phyloP scores from a whole-genome alignment of 1,140 invertebrate species.

The Homalodisca vitripennis region DNA sequence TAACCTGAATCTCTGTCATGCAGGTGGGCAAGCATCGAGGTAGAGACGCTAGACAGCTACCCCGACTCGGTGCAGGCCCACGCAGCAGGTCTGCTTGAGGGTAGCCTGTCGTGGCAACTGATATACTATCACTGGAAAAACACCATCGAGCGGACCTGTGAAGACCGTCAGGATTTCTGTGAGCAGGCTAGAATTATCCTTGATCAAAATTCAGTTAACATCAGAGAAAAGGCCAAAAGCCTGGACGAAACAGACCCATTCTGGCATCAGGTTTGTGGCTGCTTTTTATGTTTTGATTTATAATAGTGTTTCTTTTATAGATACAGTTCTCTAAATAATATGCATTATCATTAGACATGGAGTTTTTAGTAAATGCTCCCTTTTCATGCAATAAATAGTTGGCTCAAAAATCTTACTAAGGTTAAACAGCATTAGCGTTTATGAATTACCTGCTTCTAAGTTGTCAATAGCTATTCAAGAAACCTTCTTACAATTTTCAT shows the following conservation, averaged over 20 bases:
- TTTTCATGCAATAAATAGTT: too few relatives aligned
- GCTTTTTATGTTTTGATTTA: too few relatives aligned
- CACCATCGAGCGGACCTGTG: slow-evolving; percentile 69
- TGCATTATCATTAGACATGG: too few relatives aligned
- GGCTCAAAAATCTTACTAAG: too few relatives aligned
- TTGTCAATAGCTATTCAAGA: too few relatives aligned
- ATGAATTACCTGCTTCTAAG: too few relatives aligned
- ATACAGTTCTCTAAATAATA: too few relatives aligned
- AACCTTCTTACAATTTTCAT: too few relatives aligned
- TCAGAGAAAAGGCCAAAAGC: slow-evolving; percentile 57
- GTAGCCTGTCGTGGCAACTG: slow-evolving; percentile 74
- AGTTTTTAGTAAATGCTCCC: too few relatives aligned
- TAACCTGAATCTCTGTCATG: slow-evolving; percentile 23
- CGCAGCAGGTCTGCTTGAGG: slow-evolving; percentile 87
- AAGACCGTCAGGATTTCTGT: slow-evolving; percentile 65
- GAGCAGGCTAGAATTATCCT: slow-evolving; percentile 64
- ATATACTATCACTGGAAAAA: slow-evolving; percentile 81
- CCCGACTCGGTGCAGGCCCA: slow-evolving; percentile 79
- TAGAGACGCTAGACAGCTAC: slow-evolving; percentile 69
- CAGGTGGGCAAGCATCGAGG: slow-evolving; percentile 77
- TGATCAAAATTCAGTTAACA: slow-evolving; percentile 60
- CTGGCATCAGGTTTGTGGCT: slow-evolving; percentile 79
- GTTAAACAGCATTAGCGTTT: too few relatives aligned
- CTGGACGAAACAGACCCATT: slow-evolving; percentile 57
- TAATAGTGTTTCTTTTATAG: too few relatives aligned